phyloP scores from a whole-genome alignment of 23 tunicate species.

The Aplidium turbinatum region DNA sequence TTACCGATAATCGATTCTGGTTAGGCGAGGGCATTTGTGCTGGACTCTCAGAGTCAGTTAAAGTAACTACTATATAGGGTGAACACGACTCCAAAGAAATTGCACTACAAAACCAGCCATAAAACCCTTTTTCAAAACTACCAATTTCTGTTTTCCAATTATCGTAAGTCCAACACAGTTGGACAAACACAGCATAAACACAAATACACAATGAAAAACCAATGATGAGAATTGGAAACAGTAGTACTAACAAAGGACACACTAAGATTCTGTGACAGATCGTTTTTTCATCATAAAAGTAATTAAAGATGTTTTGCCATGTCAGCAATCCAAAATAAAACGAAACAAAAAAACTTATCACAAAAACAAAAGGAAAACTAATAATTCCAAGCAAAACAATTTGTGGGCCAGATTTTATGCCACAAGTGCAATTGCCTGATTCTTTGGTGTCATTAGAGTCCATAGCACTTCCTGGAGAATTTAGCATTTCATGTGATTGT shows the following conservation, averaged over 20 bases:
- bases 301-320: conserved; percentile 79
- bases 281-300: conserved; percentile 75
- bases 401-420: conserved; percentile 53
- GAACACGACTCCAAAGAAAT: conserved; percentile 72
- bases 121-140: conserved; percentile 91
- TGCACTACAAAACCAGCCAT: conserved; percentile 75
- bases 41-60: conserved; percentile 54
- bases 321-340: conserved; percentile 83
- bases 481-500: conserved; percentile 17
- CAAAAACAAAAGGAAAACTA: conserved; percentile 65
- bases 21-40: conserved; percentile 11
- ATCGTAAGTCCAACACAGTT: conserved; percentile 66
- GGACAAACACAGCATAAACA: conserved; percentile 79
- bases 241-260: conserved; percentile 70
- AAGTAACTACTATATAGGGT: conserved; percentile 73
- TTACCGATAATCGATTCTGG: no score
- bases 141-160: conserved; percentile 79
- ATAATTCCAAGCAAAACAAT: conserved; percentile 59
- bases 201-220: conserved; percentile 44
- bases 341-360: conserved; percentile 57
- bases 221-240: conserved; percentile 64
- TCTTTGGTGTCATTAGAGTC: background rate
- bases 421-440: background rate
- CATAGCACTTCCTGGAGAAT: conserved; percentile 5
- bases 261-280: conserved; percentile 60